Conservation (phyloP, 2,113 vertebrate species). For the Panurus biarmicus region DNA sequence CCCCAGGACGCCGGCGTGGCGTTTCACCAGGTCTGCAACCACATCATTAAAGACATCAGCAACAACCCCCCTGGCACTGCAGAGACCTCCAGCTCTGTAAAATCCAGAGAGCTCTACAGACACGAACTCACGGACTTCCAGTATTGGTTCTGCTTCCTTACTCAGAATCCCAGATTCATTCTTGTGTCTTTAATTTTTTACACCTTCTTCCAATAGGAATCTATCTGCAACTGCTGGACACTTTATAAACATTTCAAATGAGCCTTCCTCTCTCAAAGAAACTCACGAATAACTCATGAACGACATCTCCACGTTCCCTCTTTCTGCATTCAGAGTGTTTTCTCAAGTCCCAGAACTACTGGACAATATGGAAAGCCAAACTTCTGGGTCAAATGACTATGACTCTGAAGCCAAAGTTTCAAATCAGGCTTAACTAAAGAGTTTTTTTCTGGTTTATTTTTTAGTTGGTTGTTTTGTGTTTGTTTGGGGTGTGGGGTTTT, state of each 20-base stretch:
- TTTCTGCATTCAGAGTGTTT: not conserved
- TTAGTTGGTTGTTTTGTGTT: not conserved
- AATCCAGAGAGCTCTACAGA: not conserved
- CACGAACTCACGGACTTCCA: not conserved
- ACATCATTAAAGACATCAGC: not conserved
- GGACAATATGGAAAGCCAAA: not conserved
- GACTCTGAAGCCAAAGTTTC: not conserved
- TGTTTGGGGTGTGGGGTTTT: no score
- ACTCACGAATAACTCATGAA: not conserved
- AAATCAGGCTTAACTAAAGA: not conserved
- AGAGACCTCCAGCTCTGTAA: not conserved
- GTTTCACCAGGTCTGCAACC: conserved; percentile 83
- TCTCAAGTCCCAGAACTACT: not conserved
- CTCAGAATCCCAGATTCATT: not conserved
- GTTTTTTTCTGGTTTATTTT: not conserved
- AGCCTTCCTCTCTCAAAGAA: not conserved
- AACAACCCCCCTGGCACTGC: not conserved
- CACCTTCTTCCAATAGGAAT: not conserved
- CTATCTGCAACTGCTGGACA: not conserved
- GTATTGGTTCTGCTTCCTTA: not conserved
- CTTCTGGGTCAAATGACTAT: not conserved
- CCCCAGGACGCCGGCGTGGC: conserved; percentile 94
- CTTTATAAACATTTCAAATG: not conserved
- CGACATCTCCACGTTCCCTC: not conserved
- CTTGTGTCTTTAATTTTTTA: not conserved